phyloP scores from a whole-genome alignment of 2,797 vertebrate genomes.

The Hippocampus kuda region DNA sequence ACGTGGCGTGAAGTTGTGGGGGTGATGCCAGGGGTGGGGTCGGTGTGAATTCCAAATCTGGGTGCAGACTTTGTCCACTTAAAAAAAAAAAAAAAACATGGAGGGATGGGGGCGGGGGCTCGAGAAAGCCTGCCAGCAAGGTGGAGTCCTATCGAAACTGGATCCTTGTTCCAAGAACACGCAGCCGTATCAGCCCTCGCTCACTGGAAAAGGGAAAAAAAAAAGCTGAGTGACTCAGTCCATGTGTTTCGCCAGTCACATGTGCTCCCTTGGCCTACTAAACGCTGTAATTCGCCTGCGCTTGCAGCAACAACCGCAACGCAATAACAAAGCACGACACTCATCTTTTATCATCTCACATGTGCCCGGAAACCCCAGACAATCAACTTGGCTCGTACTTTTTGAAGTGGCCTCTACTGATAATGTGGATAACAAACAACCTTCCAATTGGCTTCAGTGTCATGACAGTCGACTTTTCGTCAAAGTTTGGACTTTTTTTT shows the following conservation, averaged over 20 bases:
- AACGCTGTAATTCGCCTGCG: conserved; percentile 50
- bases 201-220: conserved; percentile 22
- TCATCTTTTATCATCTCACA: conserved; percentile 39
- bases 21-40: conserved; percentile 32
- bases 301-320: conserved; percentile 46
- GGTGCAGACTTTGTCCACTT: conserved; percentile 34
- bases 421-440: neutral
- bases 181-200: conserved; percentile 29
- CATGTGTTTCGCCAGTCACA: conserved; percentile 66
- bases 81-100: conserved; percentile 17
- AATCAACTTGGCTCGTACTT: neutral
- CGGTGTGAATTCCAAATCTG: conserved; percentile 31
- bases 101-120: neutral
- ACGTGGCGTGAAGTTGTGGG: conserved; percentile 27
- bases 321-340: conserved; percentile 49
- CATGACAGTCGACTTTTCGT: too few relatives aligned
- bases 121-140: conserved; percentile 30
- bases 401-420: neutral
- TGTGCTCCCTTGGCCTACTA: conserved; percentile 61
- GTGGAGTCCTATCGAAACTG: conserved; percentile 36
- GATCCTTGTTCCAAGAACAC: conserved; percentile 50
- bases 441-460: neutral
- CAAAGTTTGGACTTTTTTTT: neutral
- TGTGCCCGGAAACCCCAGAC: conserved; percentile 35
- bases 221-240: conserved; percentile 40